Base-by-base conservation (phyloP, 2,888 invertebrate species). In the Dorcus parallelipipedus region DNA sequence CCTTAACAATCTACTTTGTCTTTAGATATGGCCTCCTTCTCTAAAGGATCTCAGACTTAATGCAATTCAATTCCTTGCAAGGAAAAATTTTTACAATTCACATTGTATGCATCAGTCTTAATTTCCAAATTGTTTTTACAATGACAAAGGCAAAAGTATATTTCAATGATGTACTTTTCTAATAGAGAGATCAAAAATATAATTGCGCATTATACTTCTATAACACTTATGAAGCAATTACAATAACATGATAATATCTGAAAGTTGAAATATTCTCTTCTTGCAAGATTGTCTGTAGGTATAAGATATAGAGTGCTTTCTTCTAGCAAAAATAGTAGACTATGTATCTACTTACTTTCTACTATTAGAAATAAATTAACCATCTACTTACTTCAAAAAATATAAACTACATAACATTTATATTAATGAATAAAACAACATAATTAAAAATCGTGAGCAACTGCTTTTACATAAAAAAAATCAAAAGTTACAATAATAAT, bases 261-360 rank as follows among this genome's bases (percentile, higher is more conserved):
- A 45, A 17, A 45, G 20, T 45, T 23, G 23, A 45, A 17, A 45
- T 20, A 42, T 42, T 10, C 10, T 45, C 23, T 17, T 45, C 45
- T 45, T 20, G 17, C 10, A 45, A 45, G 45, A 45, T 45, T 52
- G 38, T 52, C 42, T 52, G 14, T 14, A 14, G 14, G 14, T 56
- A 56, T 54, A 17, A 33, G 38, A 50, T 10, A 49, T 14, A 52
- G 43, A 54, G 58, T 58, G 58, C 58, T 49, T 39, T 20, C 17
- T 45, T 38, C 58, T 58, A 58, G 58, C 58, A 58, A 58, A 58
- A 58, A 58, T 58, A 58, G 43, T 41, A 54, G 49, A 33, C 33
- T 26, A 9, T 17, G 10, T 49, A 38, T 38, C 33, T 33, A 38
- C 14, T n/a, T 33, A 33, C 26, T 33, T 33, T 33, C 26, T 41